Percentiles rank a stretch among this genome's conserved stretches.
Conservation (phyloP, 2,888 invertebrate species). For the Cynaeus angustus region DNA sequence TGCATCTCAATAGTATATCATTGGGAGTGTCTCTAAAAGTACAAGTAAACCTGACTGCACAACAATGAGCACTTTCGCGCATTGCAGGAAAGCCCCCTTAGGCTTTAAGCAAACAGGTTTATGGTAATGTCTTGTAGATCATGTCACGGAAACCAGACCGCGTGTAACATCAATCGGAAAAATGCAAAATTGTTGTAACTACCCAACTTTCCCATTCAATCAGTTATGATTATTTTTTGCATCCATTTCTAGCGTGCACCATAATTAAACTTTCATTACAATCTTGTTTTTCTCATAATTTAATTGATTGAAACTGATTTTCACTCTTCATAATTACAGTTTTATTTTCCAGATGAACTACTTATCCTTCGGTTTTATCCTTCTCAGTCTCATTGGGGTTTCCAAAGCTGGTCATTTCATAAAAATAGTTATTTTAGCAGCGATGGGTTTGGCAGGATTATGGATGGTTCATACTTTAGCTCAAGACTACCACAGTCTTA, state of each 20-base stretch:
- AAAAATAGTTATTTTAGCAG: constrained; percentile 68
- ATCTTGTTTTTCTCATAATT: constrained; percentile 12
- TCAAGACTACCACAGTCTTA: constrained; percentile 68
- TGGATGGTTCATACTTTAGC: constrained; percentile 72
- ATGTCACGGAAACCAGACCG: constrained; percentile 21
- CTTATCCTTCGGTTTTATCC: constrained; percentile 55
- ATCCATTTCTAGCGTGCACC: constrained; percentile 17
- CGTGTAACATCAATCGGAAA: constrained; percentile 7
- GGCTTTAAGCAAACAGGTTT: constrained; percentile 26
- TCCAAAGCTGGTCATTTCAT: constrained; percentile 69
- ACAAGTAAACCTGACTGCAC: neutral
- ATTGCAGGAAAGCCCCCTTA: constrained; percentile 30
- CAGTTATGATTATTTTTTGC: constrained; percentile 14
- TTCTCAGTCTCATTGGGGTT: constrained; percentile 59
- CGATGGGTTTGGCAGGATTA: constrained; percentile 70
- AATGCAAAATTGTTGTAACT: constrained; percentile 1
- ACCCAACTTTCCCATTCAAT: constrained; percentile 17
- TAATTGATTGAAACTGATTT: constrained; percentile 21
- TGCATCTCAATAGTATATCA: neutral
- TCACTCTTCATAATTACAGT: constrained; percentile 6
- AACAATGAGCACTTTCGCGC: constrained; percentile 26
- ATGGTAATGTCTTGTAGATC: constrained; percentile 18
- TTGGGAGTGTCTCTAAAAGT: constrained; percentile 17
- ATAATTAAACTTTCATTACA: constrained; percentile 27
- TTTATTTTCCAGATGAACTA: constrained; percentile 56